Evolutionary conservation across 2,888 invertebrate species (phyloP).

Genomic region (Pegoplata infirma): DNA sequence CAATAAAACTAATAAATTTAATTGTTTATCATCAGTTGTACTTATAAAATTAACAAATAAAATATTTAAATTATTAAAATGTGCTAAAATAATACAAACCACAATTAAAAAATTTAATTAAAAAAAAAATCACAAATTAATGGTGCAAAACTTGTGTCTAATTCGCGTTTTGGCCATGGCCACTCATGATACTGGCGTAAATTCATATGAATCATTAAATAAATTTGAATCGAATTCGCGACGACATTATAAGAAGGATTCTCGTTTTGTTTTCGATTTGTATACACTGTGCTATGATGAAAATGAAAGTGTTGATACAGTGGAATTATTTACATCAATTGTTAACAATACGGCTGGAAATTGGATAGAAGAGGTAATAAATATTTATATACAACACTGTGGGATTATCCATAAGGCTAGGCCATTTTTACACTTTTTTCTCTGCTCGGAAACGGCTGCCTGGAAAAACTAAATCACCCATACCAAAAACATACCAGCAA

Average conservation of each 20-base stretch:
- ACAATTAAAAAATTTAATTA: slow-evolving; percentile 25
- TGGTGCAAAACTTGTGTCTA: slow-evolving; percentile 19
- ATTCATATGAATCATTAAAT: slow-evolving; percentile 45
- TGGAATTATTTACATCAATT: slow-evolving; percentile 80
- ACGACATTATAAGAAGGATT: slow-evolving; percentile 92
- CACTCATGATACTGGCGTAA: slow-evolving; percentile 34
- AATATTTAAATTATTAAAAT: not conserved
- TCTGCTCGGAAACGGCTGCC: no score
- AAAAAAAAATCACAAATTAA: not conserved
- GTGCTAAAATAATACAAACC: slow-evolving; percentile 32
- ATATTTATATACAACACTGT: no score
- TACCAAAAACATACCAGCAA: no score
- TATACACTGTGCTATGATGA: slow-evolving; percentile 92
- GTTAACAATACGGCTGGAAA: slow-evolving; percentile 71
- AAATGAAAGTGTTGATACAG: slow-evolving; percentile 86
- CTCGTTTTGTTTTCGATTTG: slow-evolving; percentile 88
- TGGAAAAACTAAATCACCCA: no score
- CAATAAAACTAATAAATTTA: not conserved
- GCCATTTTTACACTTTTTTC: no score
- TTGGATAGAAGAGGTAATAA: slow-evolving; percentile 72
- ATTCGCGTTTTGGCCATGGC: slow-evolving; percentile 59
- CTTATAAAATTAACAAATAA: not conserved
- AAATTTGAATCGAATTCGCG: slow-evolving; percentile 71
- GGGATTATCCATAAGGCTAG: no score
- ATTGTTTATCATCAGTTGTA: not conserved